Evolutionary conservation across 2,797 vertebrate species (phyloP).

Genomic region (Cossypha niveicapilla): DNA sequence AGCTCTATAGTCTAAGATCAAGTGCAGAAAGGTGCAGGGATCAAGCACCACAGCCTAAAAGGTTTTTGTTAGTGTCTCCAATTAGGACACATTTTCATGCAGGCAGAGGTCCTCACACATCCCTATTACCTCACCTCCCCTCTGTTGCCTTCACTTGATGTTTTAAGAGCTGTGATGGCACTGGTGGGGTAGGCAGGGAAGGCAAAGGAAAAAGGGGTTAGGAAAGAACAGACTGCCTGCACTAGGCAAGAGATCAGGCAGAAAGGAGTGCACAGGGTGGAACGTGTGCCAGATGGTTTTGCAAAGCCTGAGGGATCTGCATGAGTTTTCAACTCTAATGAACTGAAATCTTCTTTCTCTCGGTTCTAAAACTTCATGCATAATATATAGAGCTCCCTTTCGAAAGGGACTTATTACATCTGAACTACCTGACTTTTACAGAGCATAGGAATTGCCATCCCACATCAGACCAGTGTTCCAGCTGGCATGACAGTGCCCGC

Average conservation of each 20-base stretch:
- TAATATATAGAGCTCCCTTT: slow-evolving; percentile 52
- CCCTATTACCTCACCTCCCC: neutral
- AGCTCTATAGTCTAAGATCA: neutral
- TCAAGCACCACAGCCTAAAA: neutral
- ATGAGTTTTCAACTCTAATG: slow-evolving; percentile 65
- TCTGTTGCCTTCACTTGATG: neutral
- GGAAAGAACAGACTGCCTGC: neutral
- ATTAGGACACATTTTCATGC: neutral
- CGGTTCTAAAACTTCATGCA: slow-evolving; percentile 58
- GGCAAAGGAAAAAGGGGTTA: neutral
- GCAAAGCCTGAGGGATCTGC: slow-evolving; percentile 56
- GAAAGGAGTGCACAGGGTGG: neutral
- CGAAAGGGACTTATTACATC: slow-evolving; percentile 34
- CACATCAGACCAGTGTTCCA: neutral
- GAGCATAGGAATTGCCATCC: slow-evolving; percentile 12
- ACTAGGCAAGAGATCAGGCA: slow-evolving; percentile 6
- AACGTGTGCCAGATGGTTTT: slow-evolving; percentile 51
- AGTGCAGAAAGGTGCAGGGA: neutral
- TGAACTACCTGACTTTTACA: slow-evolving; percentile 26
- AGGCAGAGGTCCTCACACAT: neutral
- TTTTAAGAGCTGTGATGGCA: neutral
- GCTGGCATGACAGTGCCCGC: neutral
- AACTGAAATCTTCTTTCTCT: slow-evolving; percentile 60
- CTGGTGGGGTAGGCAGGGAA: neutral
- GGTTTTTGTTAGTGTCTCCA: neutral